Percentiles rank a stretch among this genome's conserved stretches.
phyloP scores from a whole-genome alignment of 1,140 invertebrate species.

The Danaus plexippus region DNA sequence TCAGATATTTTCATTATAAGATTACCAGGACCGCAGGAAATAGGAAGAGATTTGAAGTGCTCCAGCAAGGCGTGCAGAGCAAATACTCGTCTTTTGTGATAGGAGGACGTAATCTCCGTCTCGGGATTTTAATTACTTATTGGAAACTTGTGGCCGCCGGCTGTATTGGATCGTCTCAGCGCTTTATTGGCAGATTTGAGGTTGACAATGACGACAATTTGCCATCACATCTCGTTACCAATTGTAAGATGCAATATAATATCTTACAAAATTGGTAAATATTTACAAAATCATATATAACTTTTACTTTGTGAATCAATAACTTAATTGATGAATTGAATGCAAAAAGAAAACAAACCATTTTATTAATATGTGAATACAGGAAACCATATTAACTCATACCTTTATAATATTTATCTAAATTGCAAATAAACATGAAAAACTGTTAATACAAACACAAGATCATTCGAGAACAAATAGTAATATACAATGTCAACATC shows the following conservation, averaged over 20 bases:
- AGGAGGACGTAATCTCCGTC: slow-evolving; percentile 57
- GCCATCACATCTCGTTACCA: slow-evolving; percentile 23
- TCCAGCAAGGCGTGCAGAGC: slow-evolving; percentile 44
- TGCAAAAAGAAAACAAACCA: no score
- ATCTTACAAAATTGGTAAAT: no score
- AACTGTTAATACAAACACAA: no score
- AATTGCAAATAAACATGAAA: no score
- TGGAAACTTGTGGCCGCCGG: slow-evolving; percentile 69
- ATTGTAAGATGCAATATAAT: neutral
- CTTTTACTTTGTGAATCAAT: no score
- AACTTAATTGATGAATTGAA: no score
- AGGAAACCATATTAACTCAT: no score
- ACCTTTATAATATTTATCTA: no score
- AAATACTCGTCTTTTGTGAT: slow-evolving; percentile 60
- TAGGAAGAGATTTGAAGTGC: slow-evolving; percentile 48
- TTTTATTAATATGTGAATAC: no score
- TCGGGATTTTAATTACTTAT: slow-evolving; percentile 71
- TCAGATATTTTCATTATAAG: slow-evolving; percentile 22
- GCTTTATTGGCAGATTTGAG: slow-evolving; percentile 60
- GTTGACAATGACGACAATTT: slow-evolving; percentile 22
- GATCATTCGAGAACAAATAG: slow-evolving; percentile 17
- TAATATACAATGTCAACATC: slow-evolving; percentile 35
- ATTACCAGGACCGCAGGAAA: slow-evolving; percentile 37
- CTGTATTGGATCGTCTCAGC: slow-evolving; percentile 53
- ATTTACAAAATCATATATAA: no score